Evolutionary conservation across 2,888 invertebrate genomes (phyloP), one percentile per base, ranked within the genome.

Genomic region (Orthosia incerta): DNA sequence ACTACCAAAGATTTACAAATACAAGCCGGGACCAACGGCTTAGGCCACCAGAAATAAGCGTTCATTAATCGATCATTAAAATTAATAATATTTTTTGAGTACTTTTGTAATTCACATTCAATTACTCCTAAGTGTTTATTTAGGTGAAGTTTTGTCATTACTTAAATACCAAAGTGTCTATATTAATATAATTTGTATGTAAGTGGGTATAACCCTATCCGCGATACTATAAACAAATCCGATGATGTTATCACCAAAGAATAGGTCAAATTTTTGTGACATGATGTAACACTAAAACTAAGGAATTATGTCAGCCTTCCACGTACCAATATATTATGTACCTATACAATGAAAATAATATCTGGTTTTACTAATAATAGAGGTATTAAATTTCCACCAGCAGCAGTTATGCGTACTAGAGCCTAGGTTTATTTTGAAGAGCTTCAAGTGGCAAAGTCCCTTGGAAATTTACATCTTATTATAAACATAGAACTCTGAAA

Each of bases 261-360:
- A 60, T 53, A 75, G 23, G 48, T 75, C 74, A 75, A 53, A 0
- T 75, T 59, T 74, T 53, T 74, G 4, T 75, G 3, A 0, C n/a
- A 53, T 75, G 76, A 60, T 50, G 53, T 66, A 45, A 74, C 2
- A n/a, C 13, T 20, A 31, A 15, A 20, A 45, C 9, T 0, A 45
- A 55, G 16, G 26, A 9, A 31, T 51, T 74, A n/a, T 75, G 31
- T 39, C 39, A 53, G 23, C 59, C 16, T 9, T 1, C 18, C 5
- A 31, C 2, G 15, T 20, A 3, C 39, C 39, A 39, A 39, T 23
- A 57, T 45, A 39, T 45, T 7, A 9, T 20, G 11, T 15, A 13
- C 1, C 2, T 53, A 31, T 16, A 39, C 23, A 72, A 55, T 71
- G 45, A 4, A 50, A 50, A 69, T 45, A 56, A 20, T 61, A 50